Percentiles rank a stretch among this genome's conserved stretches.
Conservation (phyloP, 2,113 vertebrate genomes). For the Rhinichthys klamathensis region DNA sequence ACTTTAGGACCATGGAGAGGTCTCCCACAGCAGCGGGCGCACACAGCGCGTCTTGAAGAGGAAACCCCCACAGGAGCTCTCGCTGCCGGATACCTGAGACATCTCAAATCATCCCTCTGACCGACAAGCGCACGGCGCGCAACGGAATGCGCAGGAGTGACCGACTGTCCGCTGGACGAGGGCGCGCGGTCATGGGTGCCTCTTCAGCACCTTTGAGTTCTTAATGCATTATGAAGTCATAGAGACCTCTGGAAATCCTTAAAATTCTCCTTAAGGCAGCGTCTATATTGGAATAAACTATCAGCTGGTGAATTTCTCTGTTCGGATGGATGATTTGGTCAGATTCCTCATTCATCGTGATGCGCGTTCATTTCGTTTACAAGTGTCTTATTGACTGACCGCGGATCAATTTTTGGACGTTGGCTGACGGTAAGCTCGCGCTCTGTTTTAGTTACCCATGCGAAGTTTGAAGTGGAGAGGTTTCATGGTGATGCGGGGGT, state of each 20-base stretch:
- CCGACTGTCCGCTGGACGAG: conserved; percentile 29
- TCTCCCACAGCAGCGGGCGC: conserved; percentile 46
- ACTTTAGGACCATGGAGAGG: conserved; percentile 48
- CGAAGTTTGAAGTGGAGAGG: conserved; percentile 49
- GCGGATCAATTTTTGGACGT: conserved; percentile 40
- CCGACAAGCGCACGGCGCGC: conserved; percentile 38
- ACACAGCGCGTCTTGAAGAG: conserved; percentile 40
- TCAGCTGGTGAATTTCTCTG: background rate
- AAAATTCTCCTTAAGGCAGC: background rate
- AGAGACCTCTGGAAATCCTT: conserved; percentile 21
- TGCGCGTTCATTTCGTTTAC: conserved; percentile 31
- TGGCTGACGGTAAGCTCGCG: conserved; percentile 54
- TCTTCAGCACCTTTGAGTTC: conserved; percentile 13
- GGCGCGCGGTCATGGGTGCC: conserved; percentile 37
- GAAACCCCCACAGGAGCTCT: conserved; percentile 41
- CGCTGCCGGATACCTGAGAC: conserved; percentile 52
- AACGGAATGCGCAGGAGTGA: conserved; percentile 37
- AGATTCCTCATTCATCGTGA: conserved; percentile 43
- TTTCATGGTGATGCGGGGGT: conserved; percentile 45
- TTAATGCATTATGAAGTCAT: conserved; percentile 41
- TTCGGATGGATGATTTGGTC: conserved; percentile 50
- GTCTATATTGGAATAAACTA: conserved; percentile 44
- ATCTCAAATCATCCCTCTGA: conserved; percentile 32
- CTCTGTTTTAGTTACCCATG: conserved; percentile 26
- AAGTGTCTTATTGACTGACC: conserved; percentile 42